Conservation (phyloP, 2,797 vertebrate species). For the Tokudaia tokunoshimensis region DNA sequence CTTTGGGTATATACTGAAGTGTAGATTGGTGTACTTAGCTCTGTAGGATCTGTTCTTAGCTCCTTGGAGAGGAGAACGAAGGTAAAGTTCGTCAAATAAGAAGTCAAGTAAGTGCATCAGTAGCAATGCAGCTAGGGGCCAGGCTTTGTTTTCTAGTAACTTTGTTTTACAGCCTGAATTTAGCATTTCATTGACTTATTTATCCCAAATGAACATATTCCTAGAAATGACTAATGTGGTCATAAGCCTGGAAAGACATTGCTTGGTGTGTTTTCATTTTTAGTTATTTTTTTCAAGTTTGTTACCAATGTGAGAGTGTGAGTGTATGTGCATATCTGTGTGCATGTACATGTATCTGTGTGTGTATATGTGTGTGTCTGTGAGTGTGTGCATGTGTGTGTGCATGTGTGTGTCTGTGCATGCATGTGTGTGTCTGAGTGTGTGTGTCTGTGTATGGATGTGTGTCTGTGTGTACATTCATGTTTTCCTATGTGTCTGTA, state of each 20-base stretch:
- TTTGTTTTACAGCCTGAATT: slow-evolving; percentile 51
- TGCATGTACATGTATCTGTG: neutral
- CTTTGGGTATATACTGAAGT: neutral
- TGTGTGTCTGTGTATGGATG: neutral
- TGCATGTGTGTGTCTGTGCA: neutral
- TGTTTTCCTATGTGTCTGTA: neutral
- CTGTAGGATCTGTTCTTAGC: neutral
- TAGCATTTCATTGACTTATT: neutral
- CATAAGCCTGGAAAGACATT: neutral
- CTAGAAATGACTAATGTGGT: slow-evolving; percentile 23
- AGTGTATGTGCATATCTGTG: neutral
- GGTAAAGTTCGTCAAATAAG: neutral
- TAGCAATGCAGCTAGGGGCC: neutral
- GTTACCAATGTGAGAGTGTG: neutral
- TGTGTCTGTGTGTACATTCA: too few species aligned
- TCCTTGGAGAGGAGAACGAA: neutral
- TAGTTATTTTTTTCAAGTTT: neutral
- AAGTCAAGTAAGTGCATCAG: neutral
- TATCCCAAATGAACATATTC: neutral
- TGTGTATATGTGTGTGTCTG: neutral
- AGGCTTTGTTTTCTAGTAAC: neutral
- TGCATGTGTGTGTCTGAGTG: neutral
- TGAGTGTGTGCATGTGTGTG: too few species aligned
- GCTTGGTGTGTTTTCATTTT: neutral
- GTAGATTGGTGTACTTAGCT: neutral